Conservation (phyloP, 2,113 vertebrate genomes). For the Sinosuthora webbiana region DNA sequence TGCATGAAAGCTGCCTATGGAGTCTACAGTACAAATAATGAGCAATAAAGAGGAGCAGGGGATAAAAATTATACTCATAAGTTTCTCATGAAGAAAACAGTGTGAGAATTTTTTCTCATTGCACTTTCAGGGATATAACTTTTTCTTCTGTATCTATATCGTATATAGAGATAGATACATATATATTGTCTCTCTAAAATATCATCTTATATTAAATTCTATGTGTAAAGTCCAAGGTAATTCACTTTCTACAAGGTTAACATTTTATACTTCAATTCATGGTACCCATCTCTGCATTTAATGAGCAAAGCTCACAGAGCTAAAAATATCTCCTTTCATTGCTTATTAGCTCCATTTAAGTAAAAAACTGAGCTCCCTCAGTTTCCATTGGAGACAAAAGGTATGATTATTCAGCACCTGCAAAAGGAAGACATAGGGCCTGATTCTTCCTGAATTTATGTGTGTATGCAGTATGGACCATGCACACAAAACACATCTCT, state of each 20-base stretch:
- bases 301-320: background rate
- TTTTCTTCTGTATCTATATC: background rate
- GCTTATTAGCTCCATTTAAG: background rate
- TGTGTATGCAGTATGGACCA: background rate
- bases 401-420: background rate
- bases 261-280: background rate
- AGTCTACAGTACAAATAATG: background rate
- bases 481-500: background rate
- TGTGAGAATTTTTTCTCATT: background rate
- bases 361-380: background rate
- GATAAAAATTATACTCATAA: background rate
- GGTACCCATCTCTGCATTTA: background rate
- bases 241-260: slow-evolving; percentile 1
- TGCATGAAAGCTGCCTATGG: background rate
- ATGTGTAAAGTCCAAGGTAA: background rate
- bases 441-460: background rate
- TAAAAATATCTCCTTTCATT: background rate
- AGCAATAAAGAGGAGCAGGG: background rate
- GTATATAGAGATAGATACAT: background rate
- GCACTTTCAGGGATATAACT: background rate
- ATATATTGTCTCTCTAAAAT: background rate
- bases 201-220: background rate
- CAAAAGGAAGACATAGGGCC: fast-evolving
- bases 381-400: background rate
- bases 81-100: background rate